phyloP scores from a whole-genome alignment of 2,113 vertebrate genomes.

The Embiotoca jacksoni region DNA sequence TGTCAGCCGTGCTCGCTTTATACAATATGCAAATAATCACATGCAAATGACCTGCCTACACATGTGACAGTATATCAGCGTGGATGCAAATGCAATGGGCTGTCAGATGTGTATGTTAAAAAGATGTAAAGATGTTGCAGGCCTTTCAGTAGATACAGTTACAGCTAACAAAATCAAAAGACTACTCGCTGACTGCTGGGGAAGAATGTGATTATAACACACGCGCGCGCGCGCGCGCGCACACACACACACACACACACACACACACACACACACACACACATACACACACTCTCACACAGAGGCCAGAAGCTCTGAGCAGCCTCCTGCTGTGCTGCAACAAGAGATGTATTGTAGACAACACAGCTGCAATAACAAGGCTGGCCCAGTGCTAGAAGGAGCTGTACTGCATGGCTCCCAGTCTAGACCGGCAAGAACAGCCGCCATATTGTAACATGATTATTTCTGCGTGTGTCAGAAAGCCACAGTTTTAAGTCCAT shows the following conservation, averaged over 20 bases:
- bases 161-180: slow-evolving; percentile 30
- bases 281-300: slow-evolving; percentile 30
- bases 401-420: slow-evolving; percentile 61
- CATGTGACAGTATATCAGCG: slow-evolving; percentile 55
- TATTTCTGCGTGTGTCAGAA: slow-evolving; percentile 29
- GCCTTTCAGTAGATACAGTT: slow-evolving; percentile 39
- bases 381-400: slow-evolving; percentile 68
- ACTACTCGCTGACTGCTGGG: slow-evolving; percentile 46
- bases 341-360: slow-evolving; percentile 82
- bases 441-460: slow-evolving; percentile 60
- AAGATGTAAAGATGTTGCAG: slow-evolving; percentile 42
- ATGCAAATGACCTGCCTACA: slow-evolving; percentile 73
- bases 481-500: slow-evolving; percentile 10
- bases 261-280: slow-evolving; percentile 21
- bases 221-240: background rate
- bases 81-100: slow-evolving; percentile 61
- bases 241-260: slow-evolving; percentile 1
- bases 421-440: slow-evolving; percentile 64
- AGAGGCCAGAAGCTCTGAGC: slow-evolving; percentile 67
- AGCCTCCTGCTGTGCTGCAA: slow-evolving; percentile 78
- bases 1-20: slow-evolving; percentile 63
- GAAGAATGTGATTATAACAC: slow-evolving; percentile 66
- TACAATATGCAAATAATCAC: slow-evolving; percentile 80
- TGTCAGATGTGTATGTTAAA: slow-evolving; percentile 41
- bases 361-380: slow-evolving; percentile 85